Evolutionary conservation across 1,140 invertebrate species (phyloP), one percentile per base, ranked within the genome.

Genomic region (Eupeodes corollae): DNA sequence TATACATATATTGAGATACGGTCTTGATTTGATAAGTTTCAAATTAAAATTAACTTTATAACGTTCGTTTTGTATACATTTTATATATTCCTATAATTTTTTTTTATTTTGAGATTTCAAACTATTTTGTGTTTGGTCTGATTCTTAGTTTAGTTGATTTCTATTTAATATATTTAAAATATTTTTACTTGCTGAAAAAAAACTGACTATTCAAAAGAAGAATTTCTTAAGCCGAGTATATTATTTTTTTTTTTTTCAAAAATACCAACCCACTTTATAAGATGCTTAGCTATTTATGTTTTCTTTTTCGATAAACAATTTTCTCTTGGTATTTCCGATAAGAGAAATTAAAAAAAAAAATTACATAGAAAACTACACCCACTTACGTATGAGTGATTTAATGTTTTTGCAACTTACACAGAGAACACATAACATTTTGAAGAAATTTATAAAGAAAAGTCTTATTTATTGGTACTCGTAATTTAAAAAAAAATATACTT

Each of bases 341-440:
- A 35, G 34, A n/a, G 34, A 35, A 26, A 35, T 35, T 35, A 5
- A 3, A 35, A 35, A 35, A 35, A n/a, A 5, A n/a, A n/a, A 12
- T 33, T 33, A 15, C 14, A 35, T 6, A 35, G 12, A 35, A 35
- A n/a, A n/a, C 34, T 35, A 15, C 34, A n/a, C 14, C 34, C 14
- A 35, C 12, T 35, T 35, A 12, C 34, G 34, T 35, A 35, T 35
- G 14, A 35, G 12, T 35, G 14, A 35, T 35, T 26, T 26, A 26
- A 26, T 26, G 21, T 26, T 26, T 26, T 26, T 26, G 21, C 21
- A 26, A 26, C 21, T 26, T 26, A 26, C 21, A 26, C 21, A 5
- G 21, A 26, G 60, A 63, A 63, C 60, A 63, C 60, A 63, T 63
- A 63, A 63, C 60, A 63, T 63, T 60, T 58, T 60, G 53, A 60